These are phyloP conservation scores for Phrynosoma blainvillii DNA, from an alignment of 2,113 vertebrate species.

Conservation along the genomic window DNA sequence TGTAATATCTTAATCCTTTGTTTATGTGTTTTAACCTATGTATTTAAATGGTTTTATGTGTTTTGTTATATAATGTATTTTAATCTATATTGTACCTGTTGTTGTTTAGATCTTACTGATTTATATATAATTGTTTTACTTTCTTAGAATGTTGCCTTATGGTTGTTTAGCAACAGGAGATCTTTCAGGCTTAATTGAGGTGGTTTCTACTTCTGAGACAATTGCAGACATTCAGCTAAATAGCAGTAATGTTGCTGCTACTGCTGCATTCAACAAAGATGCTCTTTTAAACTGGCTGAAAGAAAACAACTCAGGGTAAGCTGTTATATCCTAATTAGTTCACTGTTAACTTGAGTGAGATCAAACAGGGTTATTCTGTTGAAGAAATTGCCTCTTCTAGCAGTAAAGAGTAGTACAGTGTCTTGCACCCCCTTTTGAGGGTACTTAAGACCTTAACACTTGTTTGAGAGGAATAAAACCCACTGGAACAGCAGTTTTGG, in stretches of 20 bases:
- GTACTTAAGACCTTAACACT: no score
- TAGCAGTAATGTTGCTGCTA: slow-evolving; percentile 94
- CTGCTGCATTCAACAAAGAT: slow-evolving; percentile 98
- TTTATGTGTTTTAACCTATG: no score
- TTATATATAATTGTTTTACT: slow-evolving; percentile 18
- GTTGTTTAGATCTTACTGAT: not conserved
- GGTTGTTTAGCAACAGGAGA: slow-evolving; percentile 97
- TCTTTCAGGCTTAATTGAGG: slow-evolving; percentile 95
- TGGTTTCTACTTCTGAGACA: slow-evolving; percentile 93
- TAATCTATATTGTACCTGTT: no score
- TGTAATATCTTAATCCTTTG: no score
- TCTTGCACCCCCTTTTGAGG: no score
- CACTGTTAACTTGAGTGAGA: not conserved
- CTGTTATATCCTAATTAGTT: slow-evolving; percentile 1
- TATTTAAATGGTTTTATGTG: no score
- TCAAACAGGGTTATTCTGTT: no score
- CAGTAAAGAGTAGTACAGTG: no score
- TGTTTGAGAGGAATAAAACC: no score
- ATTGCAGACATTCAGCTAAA: slow-evolving; percentile 99
- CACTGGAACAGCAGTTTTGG: no score
- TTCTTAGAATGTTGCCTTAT: slow-evolving; percentile 91
- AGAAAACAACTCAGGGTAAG: slow-evolving; percentile 94
- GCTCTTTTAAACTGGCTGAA: slow-evolving; percentile 98
- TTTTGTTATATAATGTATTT: no score
- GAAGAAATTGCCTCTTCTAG: no score